Evolutionary conservation across 2,797 vertebrate genomes (phyloP).

Genomic region (Distichodus sexfasciatus): DNA sequence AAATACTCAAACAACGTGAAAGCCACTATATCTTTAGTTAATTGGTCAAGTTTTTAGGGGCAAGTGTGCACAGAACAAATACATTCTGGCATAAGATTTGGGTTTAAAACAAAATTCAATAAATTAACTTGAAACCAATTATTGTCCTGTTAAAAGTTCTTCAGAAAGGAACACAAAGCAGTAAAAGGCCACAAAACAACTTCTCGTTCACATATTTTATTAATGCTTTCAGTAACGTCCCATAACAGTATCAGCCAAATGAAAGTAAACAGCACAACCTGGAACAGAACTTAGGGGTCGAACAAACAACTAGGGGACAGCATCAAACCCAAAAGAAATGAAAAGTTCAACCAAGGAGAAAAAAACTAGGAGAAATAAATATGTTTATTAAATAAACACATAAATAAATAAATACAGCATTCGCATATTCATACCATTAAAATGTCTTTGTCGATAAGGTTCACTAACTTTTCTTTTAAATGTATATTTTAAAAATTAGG

Average conservation of each 20-base stretch:
- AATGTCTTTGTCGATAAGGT: constrained; percentile 16
- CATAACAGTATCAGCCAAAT: constrained; percentile 72
- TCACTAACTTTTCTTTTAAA: constrained; percentile 29
- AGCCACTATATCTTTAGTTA: neutral
- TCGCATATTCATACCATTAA: constrained; percentile 29
- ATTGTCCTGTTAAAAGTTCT: neutral
- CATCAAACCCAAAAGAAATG: constrained; percentile 41
- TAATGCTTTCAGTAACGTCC: constrained; percentile 64
- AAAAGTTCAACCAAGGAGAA: constrained; percentile 32
- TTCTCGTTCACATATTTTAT: constrained; percentile 73
- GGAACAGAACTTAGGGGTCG: constrained; percentile 52
- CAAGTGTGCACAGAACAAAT: neutral
- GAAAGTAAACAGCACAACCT: constrained; percentile 61
- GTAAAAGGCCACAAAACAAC: constrained; percentile 11
- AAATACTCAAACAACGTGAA: neutral
- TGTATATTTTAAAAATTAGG: constrained; percentile 47
- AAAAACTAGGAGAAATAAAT: constrained; percentile 7
- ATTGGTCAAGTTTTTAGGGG: neutral
- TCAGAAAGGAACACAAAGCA: neutral
- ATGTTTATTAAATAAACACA: constrained; percentile 16
- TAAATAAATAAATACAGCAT: constrained; percentile 30
- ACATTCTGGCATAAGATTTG: neutral
- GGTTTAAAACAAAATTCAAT: neutral
- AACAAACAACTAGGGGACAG: constrained; percentile 2
- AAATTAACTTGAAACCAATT: neutral